Base-by-base conservation (phyloP, 2,888 invertebrate genomes). In the Acanthosepion lycidas region DNA sequence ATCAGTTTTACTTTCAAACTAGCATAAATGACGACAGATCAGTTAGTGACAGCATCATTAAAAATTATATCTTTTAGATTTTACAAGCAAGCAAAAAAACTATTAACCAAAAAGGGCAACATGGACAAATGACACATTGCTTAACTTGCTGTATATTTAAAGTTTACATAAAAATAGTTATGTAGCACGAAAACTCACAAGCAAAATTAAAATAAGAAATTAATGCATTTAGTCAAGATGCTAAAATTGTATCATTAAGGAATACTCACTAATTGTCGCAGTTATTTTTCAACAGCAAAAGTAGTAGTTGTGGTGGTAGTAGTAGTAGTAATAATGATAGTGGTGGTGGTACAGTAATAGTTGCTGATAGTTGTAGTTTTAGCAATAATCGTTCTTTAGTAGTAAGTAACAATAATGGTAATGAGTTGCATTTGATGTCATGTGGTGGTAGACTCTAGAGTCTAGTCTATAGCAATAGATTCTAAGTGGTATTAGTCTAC, bases 261-360 rank as follows among this genome's bases (percentile, higher is more conserved):
- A n/a, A 12, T 78, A 78, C 78, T 78, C n/a, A 78, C 78, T 78
- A n/a, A 78, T 78, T n/a, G 78, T 78, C 78, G 78, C n/a, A n/a
- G 78, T 78, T 78, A 78, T 78, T n/a, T 33, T 78, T 33, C n/a
- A 78, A 78, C n/a, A n/a, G 51, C 8, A 59, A 23, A 23, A 59
- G 59, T 59, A 59, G 23, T 59, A 23, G 59, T 59, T 1, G 23
- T 33, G n/a, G n/a, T 78, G 6, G n/a, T 78, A n/a, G 9, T 78
- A 15, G 78, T 78, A 15, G n/a, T 78, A 9, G 1, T n/a, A 4
- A 3, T 5, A 18, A 3, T 78, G 6, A 0, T 78, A 15, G 78
- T 78, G n/a, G n/a, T 78, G 9, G 1, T n/a, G 6, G 5, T 5
- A 18, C 18, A 78, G 33, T 78, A 78, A 18, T 78, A 33, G 78